These are phyloP conservation scores for Strigamia transsilvanica DNA, from an alignment of 2,888 invertebrate species.

Conservation along the genomic window DNA sequence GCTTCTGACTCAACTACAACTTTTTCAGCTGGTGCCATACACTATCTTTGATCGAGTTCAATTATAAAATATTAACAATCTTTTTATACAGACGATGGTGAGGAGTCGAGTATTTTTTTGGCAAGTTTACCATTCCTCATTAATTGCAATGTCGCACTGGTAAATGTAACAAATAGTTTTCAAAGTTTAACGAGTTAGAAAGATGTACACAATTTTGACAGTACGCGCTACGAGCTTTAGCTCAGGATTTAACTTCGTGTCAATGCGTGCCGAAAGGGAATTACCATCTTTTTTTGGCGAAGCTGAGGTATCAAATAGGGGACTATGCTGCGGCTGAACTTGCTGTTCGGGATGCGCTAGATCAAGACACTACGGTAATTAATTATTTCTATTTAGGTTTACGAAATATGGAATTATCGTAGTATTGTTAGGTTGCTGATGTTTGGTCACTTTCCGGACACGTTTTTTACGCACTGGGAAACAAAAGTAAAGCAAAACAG, in stretches of 20 bases:
- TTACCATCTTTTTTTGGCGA: not conserved
- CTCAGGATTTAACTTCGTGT: not conserved
- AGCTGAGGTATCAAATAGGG: not conserved
- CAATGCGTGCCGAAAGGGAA: not conserved
- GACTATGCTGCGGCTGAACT: not conserved
- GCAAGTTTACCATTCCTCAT: not conserved
- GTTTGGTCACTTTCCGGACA: conserved; percentile 24
- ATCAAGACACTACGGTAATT: not conserved
- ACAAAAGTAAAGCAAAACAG: conserved; percentile 5
- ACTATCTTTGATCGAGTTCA: too few species aligned
- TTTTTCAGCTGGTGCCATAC: too few species aligned
- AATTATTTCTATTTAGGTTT: too few species aligned
- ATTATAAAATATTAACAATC: too few species aligned
- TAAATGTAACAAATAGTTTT: not conserved
- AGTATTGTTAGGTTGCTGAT: not conserved
- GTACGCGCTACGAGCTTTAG: not conserved
- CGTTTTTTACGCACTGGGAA: not conserved
- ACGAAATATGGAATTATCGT: too few species aligned
- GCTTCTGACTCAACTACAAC: too few species aligned
- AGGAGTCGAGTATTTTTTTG: not conserved
- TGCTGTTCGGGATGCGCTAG: not conserved
- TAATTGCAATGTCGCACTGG: not conserved
- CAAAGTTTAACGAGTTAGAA: too few species aligned
- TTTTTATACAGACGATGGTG: not conserved
- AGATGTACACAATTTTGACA: not conserved